phyloP scores from a whole-genome alignment of 2,113 vertebrate species.

The Carlito syrichta region DNA sequence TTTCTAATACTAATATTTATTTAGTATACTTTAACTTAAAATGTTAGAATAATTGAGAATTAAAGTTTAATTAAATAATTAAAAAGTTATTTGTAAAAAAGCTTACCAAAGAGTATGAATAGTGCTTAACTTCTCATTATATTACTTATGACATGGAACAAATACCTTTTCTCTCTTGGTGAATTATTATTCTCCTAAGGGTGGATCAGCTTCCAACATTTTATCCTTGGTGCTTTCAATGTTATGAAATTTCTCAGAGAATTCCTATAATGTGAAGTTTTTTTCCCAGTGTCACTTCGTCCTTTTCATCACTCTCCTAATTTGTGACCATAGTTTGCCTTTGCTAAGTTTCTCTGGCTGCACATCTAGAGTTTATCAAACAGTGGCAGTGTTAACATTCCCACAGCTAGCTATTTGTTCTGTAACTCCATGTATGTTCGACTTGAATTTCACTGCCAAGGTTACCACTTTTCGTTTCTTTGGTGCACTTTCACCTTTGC shows the following conservation, averaged over 20 bases:
- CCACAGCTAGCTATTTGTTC: neutral
- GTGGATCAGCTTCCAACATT: neutral
- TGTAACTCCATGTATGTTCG: neutral
- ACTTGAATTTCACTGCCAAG: neutral
- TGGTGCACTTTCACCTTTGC: neutral
- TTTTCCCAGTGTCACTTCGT: neutral
- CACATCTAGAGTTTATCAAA: neutral
- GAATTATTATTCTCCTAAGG: neutral
- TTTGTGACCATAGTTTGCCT: neutral
- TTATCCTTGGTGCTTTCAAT: neutral
- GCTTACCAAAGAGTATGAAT: neutral
- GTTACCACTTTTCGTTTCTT: slow-evolving; percentile 6
- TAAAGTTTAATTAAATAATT: no score
- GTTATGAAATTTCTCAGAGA: neutral
- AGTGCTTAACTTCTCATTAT: neutral
- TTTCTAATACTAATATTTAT: neutral
- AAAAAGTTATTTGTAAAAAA: neutral
- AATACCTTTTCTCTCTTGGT: neutral
- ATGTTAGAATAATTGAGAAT: neutral
- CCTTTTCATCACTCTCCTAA: neutral
- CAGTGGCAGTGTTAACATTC: neutral
- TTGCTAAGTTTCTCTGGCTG: neutral
- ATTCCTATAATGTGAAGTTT: neutral
- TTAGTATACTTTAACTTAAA: neutral
- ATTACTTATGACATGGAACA: neutral